phyloP scores from a whole-genome alignment of 1,140 invertebrate species.

The Hermetia illucens region DNA sequence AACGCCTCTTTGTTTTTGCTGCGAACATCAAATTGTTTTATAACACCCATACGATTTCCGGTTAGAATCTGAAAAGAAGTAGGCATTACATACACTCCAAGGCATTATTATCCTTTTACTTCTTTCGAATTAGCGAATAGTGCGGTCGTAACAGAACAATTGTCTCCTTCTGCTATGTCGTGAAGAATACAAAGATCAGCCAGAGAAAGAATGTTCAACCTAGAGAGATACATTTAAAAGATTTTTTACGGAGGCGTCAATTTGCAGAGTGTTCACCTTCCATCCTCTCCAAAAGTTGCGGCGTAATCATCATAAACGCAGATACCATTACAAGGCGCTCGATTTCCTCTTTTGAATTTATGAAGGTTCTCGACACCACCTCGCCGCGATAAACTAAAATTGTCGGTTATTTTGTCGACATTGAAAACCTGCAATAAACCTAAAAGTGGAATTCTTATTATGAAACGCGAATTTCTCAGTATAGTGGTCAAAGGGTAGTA shows the following conservation, averaged over 20 bases:
- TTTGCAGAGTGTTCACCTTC: constrained; percentile 17
- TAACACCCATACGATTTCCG: constrained; percentile 68
- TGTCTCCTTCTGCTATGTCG: constrained; percentile 46
- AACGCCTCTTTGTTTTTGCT: constrained; percentile 39
- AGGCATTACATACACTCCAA: background rate
- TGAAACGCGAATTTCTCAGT: no score
- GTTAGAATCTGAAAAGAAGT: constrained; percentile 52
- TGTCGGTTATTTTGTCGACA: constrained; percentile 39
- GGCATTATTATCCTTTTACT: constrained; percentile 29
- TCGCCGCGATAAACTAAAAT: constrained; percentile 31
- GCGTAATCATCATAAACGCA: constrained; percentile 55
- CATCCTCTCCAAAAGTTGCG: constrained; percentile 71
- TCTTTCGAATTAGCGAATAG: constrained; percentile 63
- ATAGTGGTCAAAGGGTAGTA: no score
- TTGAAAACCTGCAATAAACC: constrained; percentile 43
- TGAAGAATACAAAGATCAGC: no score
- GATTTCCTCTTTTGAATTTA: constrained; percentile 38
- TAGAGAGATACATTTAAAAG: constrained; percentile 14
- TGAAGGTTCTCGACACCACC: constrained; percentile 48
- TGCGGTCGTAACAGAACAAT: constrained; percentile 61
- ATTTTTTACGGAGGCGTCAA: constrained; percentile 11
- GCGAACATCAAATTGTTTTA: constrained; percentile 77
- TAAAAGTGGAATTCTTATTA: no score
- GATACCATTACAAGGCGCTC: constrained; percentile 49
- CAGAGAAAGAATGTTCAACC: no score